Percentiles rank a stretch among this genome's conserved stretches.
Conservation (phyloP, 2,888 invertebrate species). For the Malthinus seriepunctatus region DNA sequence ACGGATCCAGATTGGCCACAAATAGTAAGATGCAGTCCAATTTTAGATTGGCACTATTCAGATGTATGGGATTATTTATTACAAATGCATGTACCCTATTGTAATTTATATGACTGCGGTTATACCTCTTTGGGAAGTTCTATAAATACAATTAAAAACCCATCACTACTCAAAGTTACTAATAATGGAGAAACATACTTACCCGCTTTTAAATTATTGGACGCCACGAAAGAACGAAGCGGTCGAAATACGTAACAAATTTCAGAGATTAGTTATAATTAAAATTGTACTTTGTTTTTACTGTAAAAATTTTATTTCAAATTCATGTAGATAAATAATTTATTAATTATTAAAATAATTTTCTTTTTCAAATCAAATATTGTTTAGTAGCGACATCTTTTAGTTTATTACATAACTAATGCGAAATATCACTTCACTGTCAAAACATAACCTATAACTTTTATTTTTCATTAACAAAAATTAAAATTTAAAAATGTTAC, state of each 20-base stretch:
- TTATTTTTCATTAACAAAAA: neutral
- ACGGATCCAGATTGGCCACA: constrained; percentile 93
- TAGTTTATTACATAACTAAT: too few species aligned
- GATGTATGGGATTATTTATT: constrained; percentile 92
- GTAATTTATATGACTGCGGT: constrained; percentile 87
- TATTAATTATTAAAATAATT: too few species aligned
- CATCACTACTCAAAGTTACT: constrained; percentile 57
- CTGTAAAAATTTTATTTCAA: too few species aligned
- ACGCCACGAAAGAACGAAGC: constrained; percentile 65
- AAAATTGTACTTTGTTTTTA: too few species aligned
- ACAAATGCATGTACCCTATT: constrained; percentile 82
- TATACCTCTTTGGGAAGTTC: constrained; percentile 88
- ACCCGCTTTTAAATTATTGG: constrained; percentile 74
- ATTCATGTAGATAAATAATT: too few species aligned
- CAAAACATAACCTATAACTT: too few species aligned
- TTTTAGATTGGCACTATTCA: constrained; percentile 90
- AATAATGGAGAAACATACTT: constrained; percentile 59
- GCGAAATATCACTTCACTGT: too few species aligned
- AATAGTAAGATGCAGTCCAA: constrained; percentile 84
- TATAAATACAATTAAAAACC: constrained; percentile 80
- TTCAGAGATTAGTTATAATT: too few species aligned
- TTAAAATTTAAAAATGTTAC: constrained; percentile 66
- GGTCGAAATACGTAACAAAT: constrained; percentile 51
- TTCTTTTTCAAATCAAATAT: too few species aligned
- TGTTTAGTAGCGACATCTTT: too few species aligned